phyloP scores from a whole-genome alignment of 2,888 invertebrate genomes.

The Fragum whitleyi region DNA sequence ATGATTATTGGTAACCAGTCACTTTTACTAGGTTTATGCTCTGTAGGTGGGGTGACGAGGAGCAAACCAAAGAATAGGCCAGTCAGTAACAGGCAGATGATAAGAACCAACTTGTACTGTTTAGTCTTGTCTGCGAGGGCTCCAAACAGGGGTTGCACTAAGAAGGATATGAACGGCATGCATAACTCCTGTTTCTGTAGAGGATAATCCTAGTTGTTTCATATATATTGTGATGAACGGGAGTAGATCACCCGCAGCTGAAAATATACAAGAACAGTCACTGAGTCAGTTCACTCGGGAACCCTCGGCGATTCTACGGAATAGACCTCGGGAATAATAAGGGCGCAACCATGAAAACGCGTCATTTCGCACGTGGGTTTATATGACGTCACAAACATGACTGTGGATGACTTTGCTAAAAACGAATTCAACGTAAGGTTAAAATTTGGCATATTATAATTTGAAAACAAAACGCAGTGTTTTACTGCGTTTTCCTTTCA shows the following conservation, averaged over 20 bases:
- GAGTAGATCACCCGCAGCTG: constrained; percentile 93
- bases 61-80: constrained; percentile 93
- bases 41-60: constrained; percentile 86
- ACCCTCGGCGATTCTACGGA: too few relatives aligned
- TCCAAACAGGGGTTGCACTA: constrained; percentile 92
- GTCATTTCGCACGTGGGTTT: too few relatives aligned
- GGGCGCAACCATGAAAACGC: too few relatives aligned
- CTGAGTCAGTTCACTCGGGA: too few relatives aligned
- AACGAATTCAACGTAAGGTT: too few relatives aligned
- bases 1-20: constrained; percentile 63
- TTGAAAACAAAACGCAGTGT: too few relatives aligned
- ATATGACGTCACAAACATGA: too few relatives aligned
- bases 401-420: too few relatives aligned
- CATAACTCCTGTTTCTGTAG: constrained; percentile 91
- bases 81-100: constrained; percentile 91
- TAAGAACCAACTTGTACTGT: constrained; percentile 93
- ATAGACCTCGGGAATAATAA: too few relatives aligned
- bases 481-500: too few relatives aligned
- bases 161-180: constrained; percentile 91
- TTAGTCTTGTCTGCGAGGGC: constrained; percentile 92
- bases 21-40: not conserved
- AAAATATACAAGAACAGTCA: constrained; percentile 78
- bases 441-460: too few relatives aligned
- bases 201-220: constrained; percentile 90
- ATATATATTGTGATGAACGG: constrained; percentile 93